A percentile compares a stretch with the other conserved stretches of the same genome.
These are phyloP conservation scores for Axis porcinus DNA, from an alignment of 2,113 vertebrate species.

Conservation along the genomic window DNA sequence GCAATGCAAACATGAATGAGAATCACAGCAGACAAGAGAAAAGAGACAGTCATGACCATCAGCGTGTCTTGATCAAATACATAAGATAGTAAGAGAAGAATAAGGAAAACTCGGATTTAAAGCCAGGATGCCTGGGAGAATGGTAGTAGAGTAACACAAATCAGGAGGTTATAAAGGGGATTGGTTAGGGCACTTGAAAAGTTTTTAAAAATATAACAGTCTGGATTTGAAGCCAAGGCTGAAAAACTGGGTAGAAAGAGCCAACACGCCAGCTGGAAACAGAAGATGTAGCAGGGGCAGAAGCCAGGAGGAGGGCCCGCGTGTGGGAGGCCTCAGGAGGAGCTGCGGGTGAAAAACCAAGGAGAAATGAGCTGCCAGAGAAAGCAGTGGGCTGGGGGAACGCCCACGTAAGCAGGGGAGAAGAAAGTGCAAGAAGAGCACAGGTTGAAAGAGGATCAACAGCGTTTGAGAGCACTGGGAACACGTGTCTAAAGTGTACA, in stretches of 20 bases:
- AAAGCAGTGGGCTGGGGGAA: background rate
- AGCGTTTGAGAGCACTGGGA: background rate
- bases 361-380: background rate
- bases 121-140: background rate
- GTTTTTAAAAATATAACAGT: background rate
- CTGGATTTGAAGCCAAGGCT: constrained; percentile 18
- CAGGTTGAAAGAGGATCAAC: background rate
- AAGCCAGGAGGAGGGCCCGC: background rate
- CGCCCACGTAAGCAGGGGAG: background rate
- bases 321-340: background rate
- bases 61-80: background rate
- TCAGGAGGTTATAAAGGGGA: background rate
- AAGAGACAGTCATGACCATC: background rate
- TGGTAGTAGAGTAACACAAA: background rate
- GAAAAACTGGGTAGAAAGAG: background rate
- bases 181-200: background rate
- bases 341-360: background rate
- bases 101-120: background rate
- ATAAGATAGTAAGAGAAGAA: background rate
- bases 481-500: background rate
- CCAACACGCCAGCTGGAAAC: background rate
- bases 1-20: background rate
- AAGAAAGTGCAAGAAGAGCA: background rate
- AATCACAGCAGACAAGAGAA: background rate
- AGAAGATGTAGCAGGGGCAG: background rate